Evolutionary conservation across 2,113 vertebrate genomes (phyloP), one percentile per base, ranked within the genome.

Genomic region (Chaetodon auriga): DNA sequence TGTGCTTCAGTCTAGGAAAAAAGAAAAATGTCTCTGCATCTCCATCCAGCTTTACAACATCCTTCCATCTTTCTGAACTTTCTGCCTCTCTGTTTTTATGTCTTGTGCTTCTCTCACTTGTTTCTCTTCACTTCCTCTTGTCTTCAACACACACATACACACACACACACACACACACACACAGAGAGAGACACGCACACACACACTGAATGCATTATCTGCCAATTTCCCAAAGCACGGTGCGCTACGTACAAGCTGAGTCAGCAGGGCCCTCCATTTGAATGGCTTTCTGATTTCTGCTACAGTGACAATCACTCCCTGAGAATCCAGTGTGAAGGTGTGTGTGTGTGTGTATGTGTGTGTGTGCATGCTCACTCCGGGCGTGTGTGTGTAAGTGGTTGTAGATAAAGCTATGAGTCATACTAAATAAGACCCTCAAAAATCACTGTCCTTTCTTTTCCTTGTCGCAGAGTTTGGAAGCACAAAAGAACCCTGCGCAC

Each of bases 281-380:
- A 89, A 90, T 90, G 80, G 85, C 68, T 89, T 68, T 86, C 76
- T 79, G 87, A 92, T 90, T 90, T 77, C 68, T 81, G 68, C 71
- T 49, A 65, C 70, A 55, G 75, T 82, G 78, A 87, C 78, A 81
- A 85, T 76, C 68, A 85, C 23, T 81, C 65, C 69, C 36, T 48
- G 75, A 82, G 80, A 85, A 48, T 71, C 65, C 9, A 65, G 38
- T 1, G 30, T 41, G 68, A 25, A 11, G 36, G 25, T 48, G 72
- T 54, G 41, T 35, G 51, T 61, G 75, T 41, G 30, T 30, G 30
- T 41, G 38, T 41, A 4, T 41, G 38, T 41, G 38, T 13, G 68
- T 51, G 48, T 21, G 66, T 54, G 68, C 18, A 53, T 30, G 48
- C 55, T 65, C 12, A 18, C n/a, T 77, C 23, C 7, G 54, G 6